Conservation (phyloP, 92 coral and sea anemone species). For the Zoanthus solanderi region DNA sequence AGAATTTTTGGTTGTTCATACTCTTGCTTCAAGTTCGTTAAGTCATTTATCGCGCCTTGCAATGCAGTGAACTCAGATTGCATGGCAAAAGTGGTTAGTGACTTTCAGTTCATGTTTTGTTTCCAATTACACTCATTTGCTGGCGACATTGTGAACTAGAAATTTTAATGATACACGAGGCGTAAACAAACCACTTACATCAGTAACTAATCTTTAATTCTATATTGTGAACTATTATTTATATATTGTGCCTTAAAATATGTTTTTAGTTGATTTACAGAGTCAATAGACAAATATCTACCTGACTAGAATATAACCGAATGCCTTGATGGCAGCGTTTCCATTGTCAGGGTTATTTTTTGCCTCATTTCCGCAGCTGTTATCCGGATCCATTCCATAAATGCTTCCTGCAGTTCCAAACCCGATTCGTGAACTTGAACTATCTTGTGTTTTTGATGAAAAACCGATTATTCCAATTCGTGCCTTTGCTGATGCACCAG, state of each 20-base stretch:
- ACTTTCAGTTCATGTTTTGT: too few relatives aligned
- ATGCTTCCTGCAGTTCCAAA: conserved; percentile 75
- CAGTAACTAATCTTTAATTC: neutral
- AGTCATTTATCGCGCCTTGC: neutral
- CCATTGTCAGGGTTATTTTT: neutral
- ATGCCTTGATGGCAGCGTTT: conserved; percentile 44
- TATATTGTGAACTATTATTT: neutral
- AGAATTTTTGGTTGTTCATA: too few relatives aligned
- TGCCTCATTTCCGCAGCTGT: conserved; percentile 85
- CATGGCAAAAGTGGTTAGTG: neutral
- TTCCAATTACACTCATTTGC: too few relatives aligned
- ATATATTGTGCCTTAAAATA: neutral
- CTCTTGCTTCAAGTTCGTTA: too few relatives aligned
- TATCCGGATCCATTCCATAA: conserved; percentile 32
- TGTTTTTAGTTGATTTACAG: neutral
- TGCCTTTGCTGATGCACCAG: conserved; percentile 55
- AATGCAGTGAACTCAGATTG: neutral
- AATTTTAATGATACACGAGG: neutral
- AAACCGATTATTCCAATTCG: conserved; percentile 79
- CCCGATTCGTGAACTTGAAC: conserved; percentile 71
- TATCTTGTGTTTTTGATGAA: neutral
- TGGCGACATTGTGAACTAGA: neutral
- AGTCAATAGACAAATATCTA: neutral
- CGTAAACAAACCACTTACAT: neutral
- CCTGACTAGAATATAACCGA: conserved; percentile 71